These are phyloP conservation scores for Semnornis frantzii DNA, from an alignment of 2,113 vertebrate genomes.

Conservation along the genomic window DNA sequence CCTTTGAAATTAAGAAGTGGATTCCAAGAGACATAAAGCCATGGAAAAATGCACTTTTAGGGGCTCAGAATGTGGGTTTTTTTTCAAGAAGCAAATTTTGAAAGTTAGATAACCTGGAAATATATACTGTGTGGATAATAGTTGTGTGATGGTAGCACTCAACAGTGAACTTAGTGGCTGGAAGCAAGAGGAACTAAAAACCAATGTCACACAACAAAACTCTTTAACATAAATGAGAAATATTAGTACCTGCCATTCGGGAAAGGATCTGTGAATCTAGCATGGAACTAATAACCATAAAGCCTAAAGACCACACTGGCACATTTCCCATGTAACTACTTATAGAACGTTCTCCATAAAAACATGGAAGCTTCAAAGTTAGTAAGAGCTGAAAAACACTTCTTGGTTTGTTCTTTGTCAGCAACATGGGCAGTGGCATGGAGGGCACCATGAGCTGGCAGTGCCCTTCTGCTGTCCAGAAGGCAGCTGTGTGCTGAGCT, in stretches of 20 bases:
- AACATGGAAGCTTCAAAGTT: neutral
- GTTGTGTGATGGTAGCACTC: neutral
- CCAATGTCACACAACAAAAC: neutral
- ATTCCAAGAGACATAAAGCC: neutral
- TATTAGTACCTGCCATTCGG: neutral
- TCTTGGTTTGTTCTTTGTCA: neutral
- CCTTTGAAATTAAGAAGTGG: neutral
- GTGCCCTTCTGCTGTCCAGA: too few species aligned
- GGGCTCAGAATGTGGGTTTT: neutral
- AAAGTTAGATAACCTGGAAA: neutral
- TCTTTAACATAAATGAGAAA: neutral
- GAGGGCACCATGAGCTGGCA: too few species aligned
- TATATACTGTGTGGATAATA: neutral
- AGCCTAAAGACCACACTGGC: neutral
- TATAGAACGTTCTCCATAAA: neutral
- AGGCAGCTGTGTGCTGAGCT: too few species aligned
- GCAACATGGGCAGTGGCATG: too few species aligned
- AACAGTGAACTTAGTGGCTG: neutral
- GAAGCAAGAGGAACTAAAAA: neutral
- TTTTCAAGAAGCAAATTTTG: neutral
- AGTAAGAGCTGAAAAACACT: neutral
- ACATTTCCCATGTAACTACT: neutral
- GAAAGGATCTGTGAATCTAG: neutral
- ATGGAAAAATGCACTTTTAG: neutral
- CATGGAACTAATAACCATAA: neutral